These are phyloP conservation scores for Gordius sp. DNA, from an alignment of 2,888 invertebrate genomes.

Conservation along the genomic window DNA sequence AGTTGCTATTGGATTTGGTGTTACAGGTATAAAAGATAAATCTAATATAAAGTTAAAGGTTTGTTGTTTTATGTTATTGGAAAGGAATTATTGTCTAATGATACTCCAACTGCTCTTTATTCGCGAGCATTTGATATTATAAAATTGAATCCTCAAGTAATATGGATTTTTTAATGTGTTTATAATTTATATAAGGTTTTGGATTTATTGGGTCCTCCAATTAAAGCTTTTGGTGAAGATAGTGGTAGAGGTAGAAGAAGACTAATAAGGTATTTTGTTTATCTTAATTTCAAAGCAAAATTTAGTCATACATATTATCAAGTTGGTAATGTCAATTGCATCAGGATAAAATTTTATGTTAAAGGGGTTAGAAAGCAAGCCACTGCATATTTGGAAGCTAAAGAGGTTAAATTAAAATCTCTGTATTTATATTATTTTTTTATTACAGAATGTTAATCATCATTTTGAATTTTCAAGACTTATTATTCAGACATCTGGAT, in stretches of 20 bases:
- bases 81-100: neutral
- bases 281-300: too few relatives aligned
- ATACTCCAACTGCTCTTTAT: constrained; percentile 3
- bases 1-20: neutral
- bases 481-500: too few relatives aligned
- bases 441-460: too few relatives aligned
- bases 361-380: too few relatives aligned
- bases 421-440: too few relatives aligned
- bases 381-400: too few relatives aligned
- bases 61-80: constrained; percentile 4
- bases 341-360: too few relatives aligned
- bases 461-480: too few relatives aligned
- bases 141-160: neutral
- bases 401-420: too few relatives aligned
- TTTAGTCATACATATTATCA: too few relatives aligned
- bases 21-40: neutral
- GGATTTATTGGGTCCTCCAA: constrained; percentile 4
- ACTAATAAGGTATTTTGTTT: constrained; percentile 2
- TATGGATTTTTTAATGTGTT: neutral
- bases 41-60: neutral
- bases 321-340: too few relatives aligned
- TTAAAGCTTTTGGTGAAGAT: constrained; percentile 10
- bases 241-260: constrained; percentile 1
- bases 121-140: neutral
- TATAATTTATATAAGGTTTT: neutral